Conservation (phyloP, 2,113 vertebrate genomes). For the Pyxicephalus adspersus region DNA sequence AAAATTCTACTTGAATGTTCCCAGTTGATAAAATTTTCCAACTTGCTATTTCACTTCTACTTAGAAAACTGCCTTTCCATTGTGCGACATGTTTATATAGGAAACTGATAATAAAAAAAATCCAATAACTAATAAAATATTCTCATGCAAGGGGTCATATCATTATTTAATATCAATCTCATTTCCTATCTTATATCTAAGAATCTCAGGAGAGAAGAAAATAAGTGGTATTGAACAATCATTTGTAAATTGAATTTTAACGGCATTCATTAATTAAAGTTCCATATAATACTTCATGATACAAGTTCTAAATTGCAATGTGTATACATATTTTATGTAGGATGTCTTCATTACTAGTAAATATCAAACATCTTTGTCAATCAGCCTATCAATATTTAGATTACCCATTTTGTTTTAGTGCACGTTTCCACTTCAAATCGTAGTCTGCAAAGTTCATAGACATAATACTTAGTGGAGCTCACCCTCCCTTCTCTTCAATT, state of each 20-base stretch:
- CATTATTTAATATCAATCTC: constrained; percentile 1
- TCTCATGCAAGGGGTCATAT: not conserved
- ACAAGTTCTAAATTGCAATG: not conserved
- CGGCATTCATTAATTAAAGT: no score
- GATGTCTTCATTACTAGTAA: no score
- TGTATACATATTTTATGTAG: not conserved
- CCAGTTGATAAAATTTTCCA: no score
- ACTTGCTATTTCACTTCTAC: not conserved
- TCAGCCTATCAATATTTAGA: no score
- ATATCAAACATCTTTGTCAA: no score
- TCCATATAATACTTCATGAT: not conserved
- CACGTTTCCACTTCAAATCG: no score
- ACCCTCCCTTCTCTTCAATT: no score
- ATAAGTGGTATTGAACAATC: constrained; percentile 1
- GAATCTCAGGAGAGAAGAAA: not conserved
- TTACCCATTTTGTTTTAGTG: no score
- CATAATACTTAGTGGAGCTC: no score
- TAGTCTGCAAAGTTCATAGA: no score
- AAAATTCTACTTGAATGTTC: no score
- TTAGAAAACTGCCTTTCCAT: not conserved
- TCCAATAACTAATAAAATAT: not conserved
- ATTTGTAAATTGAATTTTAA: constrained; percentile 5
- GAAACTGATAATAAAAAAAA: not conserved
- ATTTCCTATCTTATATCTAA: constrained; percentile 22
- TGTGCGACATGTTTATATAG: not conserved